Evolutionary conservation across 2,888 invertebrate species (phyloP).

Genomic region (Microplitis manilae): DNA sequence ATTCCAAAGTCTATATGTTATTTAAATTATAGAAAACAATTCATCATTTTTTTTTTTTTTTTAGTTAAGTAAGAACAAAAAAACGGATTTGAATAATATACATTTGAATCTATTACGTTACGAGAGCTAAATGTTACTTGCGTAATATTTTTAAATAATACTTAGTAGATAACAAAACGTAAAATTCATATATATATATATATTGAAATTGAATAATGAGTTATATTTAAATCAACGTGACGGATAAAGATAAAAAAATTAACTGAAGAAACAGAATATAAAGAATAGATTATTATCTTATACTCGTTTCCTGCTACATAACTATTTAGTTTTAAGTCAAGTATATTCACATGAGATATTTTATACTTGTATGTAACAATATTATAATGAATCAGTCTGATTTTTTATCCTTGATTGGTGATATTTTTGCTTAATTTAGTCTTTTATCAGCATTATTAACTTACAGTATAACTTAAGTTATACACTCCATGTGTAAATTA

Average conservation of each 20-base stretch:
- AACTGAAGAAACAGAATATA: not conserved
- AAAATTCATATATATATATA: not conserved
- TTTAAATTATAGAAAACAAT: constrained; percentile 19
- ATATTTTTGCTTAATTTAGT: too few relatives aligned
- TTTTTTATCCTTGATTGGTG: not conserved
- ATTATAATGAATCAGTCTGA: not conserved
- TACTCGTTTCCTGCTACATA: constrained; percentile 27
- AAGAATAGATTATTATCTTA: constrained; percentile 24
- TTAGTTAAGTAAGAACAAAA: not conserved
- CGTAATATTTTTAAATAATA: constrained; percentile 34
- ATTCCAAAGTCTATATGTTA: constrained; percentile 16
- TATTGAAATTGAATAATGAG: not conserved
- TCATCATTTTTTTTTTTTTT: constrained; percentile 1
- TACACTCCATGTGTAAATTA: too few relatives aligned
- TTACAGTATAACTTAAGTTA: too few relatives aligned
- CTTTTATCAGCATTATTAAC: too few relatives aligned
- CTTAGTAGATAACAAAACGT: not conserved
- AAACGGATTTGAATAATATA: not conserved
- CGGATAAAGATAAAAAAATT: not conserved
- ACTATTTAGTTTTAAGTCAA: constrained; percentile 1
- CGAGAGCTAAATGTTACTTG: constrained; percentile 24
- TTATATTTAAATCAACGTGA: constrained; percentile 9
- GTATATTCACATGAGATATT: constrained; percentile 25
- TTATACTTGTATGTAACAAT: not conserved
- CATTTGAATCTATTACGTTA: constrained; percentile 26